Evolutionary conservation across 2,113 vertebrate genomes (phyloP).

Genomic region (Fulica atra): DNA sequence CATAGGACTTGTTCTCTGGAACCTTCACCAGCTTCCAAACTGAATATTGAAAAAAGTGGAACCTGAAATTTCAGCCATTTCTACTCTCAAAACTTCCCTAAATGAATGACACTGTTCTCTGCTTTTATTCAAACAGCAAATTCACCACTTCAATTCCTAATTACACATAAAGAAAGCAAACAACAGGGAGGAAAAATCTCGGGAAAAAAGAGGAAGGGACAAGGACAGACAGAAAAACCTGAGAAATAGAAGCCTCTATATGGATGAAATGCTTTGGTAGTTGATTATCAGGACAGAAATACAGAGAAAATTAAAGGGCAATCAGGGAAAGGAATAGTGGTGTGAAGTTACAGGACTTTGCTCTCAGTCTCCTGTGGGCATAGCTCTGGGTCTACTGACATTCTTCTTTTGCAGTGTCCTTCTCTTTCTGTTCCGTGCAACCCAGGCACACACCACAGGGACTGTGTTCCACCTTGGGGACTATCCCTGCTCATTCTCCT

Average conservation of each 20-base stretch:
- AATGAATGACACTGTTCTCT: not conserved
- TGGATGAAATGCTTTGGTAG: not conserved
- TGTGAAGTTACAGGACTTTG: not conserved
- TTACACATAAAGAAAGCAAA: not conserved
- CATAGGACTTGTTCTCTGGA: not conserved
- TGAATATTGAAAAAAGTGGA: not conserved
- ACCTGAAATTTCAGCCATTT: not conserved
- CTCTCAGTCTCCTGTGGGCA: not conserved
- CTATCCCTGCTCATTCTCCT: not conserved
- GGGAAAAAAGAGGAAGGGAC: not conserved
- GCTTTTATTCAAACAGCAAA: not conserved
- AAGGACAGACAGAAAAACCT: not conserved
- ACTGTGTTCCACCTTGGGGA: not conserved
- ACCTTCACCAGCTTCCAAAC: not conserved
- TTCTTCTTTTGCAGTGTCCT: not conserved
- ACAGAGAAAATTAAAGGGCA: not conserved
- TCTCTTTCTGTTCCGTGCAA: not conserved
- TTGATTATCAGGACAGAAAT: not conserved
- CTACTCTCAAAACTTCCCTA: not conserved
- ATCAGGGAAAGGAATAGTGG: not conserved
- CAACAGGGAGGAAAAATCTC: not conserved
- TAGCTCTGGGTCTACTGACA: not conserved
- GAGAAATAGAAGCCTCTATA: not conserved
- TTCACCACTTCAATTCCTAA: not conserved
- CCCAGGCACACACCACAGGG: not conserved